Conservation (phyloP, 2,113 vertebrate species). For the Misgurnus anguillicaudatus region DNA sequence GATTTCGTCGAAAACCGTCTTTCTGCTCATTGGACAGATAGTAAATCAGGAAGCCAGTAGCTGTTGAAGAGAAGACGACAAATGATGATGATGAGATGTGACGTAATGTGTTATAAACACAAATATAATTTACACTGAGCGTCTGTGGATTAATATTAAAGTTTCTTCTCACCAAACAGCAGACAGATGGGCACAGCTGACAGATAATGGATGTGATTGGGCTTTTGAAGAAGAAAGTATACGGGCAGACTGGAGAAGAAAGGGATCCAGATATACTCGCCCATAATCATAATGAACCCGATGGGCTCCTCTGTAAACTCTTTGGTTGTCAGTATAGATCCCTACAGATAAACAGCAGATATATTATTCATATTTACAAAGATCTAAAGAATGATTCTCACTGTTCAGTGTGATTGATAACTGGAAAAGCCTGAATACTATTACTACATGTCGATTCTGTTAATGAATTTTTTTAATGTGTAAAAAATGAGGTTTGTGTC, state of each 20-base stretch:
- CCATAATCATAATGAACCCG: conserved; percentile 58
- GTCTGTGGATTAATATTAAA: background rate
- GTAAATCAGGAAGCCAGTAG: conserved; percentile 41
- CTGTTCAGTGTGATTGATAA: too few species aligned
- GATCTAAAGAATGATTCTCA: background rate
- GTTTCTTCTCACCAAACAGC: conserved; percentile 42
- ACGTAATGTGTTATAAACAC: background rate
- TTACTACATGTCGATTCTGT: too few species aligned
- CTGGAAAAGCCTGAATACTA: too few species aligned
- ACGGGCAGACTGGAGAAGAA: conserved; percentile 54
- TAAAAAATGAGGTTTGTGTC: too few species aligned
- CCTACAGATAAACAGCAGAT: conserved; percentile 24
- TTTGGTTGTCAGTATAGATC: conserved; percentile 53
- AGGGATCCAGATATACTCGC: conserved; percentile 60
- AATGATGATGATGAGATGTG: background rate
- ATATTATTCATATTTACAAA: background rate
- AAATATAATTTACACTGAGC: background rate
- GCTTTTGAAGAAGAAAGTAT: conserved; percentile 54
- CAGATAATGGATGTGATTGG: conserved; percentile 21
- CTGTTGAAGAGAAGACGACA: background rate
- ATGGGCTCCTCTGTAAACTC: conserved; percentile 57
- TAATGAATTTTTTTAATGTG: too few species aligned
- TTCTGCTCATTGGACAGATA: conserved; percentile 56
- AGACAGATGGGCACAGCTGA: conserved; percentile 27
- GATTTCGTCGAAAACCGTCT: conserved; percentile 53